Percentiles rank a stretch among this genome's conserved stretches.
phyloP scores from a whole-genome alignment of 2,888 invertebrate species.

The Drosophila leonis region DNA sequence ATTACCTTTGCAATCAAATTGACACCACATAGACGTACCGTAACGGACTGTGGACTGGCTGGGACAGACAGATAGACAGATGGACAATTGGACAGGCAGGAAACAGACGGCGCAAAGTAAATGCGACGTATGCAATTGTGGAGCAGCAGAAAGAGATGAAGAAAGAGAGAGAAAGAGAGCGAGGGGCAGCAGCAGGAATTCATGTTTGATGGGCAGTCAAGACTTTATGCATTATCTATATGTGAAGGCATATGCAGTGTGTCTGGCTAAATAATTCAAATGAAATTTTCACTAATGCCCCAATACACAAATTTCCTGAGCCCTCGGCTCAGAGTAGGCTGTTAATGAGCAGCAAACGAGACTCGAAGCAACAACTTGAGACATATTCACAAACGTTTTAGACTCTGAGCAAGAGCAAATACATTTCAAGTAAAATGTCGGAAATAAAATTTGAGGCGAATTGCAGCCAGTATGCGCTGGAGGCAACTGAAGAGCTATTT shows the following conservation, averaged over 20 bases:
- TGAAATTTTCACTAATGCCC: slow-evolving; percentile 29
- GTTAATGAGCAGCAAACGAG: slow-evolving; percentile 24
- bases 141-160: background rate
- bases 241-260: background rate
- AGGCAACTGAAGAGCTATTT: slow-evolving; percentile 15
- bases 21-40: slow-evolving; percentile 67
- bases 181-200: background rate
- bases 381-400: slow-evolving; percentile 1
- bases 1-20: slow-evolving; percentile 80
- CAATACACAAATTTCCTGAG: background rate
- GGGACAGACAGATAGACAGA: slow-evolving; percentile 23
- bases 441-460: slow-evolving; percentile 25
- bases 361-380: background rate
- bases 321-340: slow-evolving; percentile 54
- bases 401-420: background rate
- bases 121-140: slow-evolving; percentile 20
- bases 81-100: slow-evolving; percentile 40
- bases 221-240: slow-evolving; percentile 29
- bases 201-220: slow-evolving; percentile 26
- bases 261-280: slow-evolving; percentile 31
- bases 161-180: background rate
- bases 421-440: slow-evolving; percentile 44
- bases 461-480: background rate
- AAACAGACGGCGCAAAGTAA: slow-evolving; percentile 37
- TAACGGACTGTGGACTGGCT: slow-evolving; percentile 35